These are phyloP conservation scores for Synanceia verrucosa DNA, from an alignment of 2,797 vertebrate species.

Conservation along the genomic window DNA sequence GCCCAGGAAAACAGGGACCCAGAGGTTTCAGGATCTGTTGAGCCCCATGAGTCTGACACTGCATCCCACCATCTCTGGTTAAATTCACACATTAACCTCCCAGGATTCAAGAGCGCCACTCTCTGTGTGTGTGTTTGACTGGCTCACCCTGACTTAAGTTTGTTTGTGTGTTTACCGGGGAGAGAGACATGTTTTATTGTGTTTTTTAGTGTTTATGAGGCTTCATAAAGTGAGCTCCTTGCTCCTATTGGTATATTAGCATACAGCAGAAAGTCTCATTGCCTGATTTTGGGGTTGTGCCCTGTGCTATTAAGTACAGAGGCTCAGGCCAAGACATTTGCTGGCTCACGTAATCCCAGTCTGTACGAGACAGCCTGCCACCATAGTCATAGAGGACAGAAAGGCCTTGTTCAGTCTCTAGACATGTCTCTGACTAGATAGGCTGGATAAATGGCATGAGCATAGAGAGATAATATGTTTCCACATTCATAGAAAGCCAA, in stretches of 20 bases:
- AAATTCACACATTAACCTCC: conserved; percentile 45
- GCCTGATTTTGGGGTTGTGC: conserved; percentile 40
- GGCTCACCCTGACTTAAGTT: not conserved
- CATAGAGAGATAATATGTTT: conserved; percentile 28
- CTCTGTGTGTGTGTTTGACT: conserved; percentile 5
- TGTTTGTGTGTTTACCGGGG: conserved; percentile 18
- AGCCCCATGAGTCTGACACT: conserved; percentile 54
- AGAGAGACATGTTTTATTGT: conserved; percentile 5
- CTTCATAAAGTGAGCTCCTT: conserved; percentile 21
- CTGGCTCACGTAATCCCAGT: conserved; percentile 36
- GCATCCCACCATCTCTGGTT: conserved; percentile 60
- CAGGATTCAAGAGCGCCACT: conserved; percentile 25
- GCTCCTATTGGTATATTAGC: conserved; percentile 16
- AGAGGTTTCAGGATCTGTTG: conserved; percentile 38
- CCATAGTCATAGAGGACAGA: conserved; percentile 27
- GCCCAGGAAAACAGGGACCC: conserved; percentile 59
- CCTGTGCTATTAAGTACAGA: conserved; percentile 25
- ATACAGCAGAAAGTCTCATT: conserved; percentile 12
- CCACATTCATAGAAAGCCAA: conserved; percentile 13
- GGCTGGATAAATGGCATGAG: conserved; percentile 20
- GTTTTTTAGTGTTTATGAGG: conserved; percentile 35
- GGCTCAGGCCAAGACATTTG: conserved; percentile 42
- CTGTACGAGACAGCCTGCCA: conserved; percentile 31
- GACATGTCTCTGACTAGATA: conserved; percentile 10
- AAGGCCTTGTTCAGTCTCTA: conserved; percentile 16